Evolutionary conservation across 2,888 invertebrate species (phyloP), one percentile per base, ranked within the genome.

Genomic region (Drosophila niveifrons): DNA sequence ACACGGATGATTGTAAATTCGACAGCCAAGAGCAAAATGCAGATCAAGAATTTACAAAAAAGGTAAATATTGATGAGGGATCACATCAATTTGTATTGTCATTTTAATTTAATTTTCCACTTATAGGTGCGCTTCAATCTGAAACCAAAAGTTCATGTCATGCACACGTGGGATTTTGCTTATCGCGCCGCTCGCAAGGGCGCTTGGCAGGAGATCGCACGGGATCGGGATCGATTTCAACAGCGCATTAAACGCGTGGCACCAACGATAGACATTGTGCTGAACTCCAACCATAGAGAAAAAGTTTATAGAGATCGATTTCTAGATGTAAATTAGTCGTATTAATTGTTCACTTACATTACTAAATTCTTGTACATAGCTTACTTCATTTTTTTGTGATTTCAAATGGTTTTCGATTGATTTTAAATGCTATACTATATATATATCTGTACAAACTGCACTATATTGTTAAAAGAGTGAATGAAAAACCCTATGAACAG

Each of bases 111-210:
- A 8, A 10, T 29, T n/a, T 65, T 31, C 58, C 62, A 71, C 61
- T 72, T 69, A 92, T 6, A 95, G 95, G 95, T 95, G 23, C 93
- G 91, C 9, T 95, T 95, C 90, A 93, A 94, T 11, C 73, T 92
- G 2, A 93, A 93, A 1, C 94, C 94, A 0, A 92, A 93, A 67
- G 93, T 95, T 46, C 94, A 93, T 86, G 93, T 93, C 55, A 94
- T 95, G 94, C 90, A 94, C 4, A 93, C 94, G 1, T 95, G 95
- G 95, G 91, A 94, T 55, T 94, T 92, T 87, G 95, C 95, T 1
- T 94, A 95, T 69, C 91, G 94, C 4, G 93, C 94, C 51, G 94
- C 95, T 9, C 91, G 95, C 7, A 93, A 93, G 29, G 94, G 95
- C 0, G 93, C 93, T 63, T 95, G 95, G 95, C 94, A 95, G 88